Conservation (phyloP, 2,113 vertebrate genomes). For the Pangasianodon gigas region DNA sequence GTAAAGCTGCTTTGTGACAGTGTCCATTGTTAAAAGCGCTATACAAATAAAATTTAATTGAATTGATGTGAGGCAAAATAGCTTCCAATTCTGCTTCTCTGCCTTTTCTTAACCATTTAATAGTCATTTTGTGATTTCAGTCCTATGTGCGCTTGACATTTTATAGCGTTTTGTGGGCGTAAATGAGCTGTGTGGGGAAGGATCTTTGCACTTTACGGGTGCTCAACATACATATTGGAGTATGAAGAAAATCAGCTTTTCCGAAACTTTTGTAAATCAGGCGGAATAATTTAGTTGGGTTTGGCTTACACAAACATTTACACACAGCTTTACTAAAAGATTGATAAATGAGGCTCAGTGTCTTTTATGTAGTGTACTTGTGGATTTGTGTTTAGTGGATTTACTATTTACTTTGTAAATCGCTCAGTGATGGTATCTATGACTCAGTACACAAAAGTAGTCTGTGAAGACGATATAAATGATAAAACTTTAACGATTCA, state of each 20-base stretch:
- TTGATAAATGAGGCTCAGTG: neutral
- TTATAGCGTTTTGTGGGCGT: neutral
- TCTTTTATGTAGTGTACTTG: neutral
- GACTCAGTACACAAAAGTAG: neutral
- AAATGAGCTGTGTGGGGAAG: neutral
- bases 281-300: neutral
- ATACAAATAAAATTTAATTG: too few relatives aligned
- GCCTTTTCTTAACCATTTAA: neutral
- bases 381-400: neutral
- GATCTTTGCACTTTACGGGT: neutral
- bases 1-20: too few relatives aligned
- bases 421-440: neutral
- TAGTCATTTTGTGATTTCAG: neutral
- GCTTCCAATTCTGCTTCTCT: neutral
- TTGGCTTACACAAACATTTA: neutral
- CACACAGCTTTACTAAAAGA: neutral
- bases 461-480: neutral
- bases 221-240: neutral
- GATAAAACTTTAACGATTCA: neutral
- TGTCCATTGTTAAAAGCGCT: too few relatives aligned
- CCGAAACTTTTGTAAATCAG: neutral
- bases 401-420: slow-evolving; percentile 8
- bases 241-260: neutral
- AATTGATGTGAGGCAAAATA: neutral
- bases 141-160: neutral